Conservation (phyloP, 2,113 vertebrate genomes). For the Excalfactoria chinensis region DNA sequence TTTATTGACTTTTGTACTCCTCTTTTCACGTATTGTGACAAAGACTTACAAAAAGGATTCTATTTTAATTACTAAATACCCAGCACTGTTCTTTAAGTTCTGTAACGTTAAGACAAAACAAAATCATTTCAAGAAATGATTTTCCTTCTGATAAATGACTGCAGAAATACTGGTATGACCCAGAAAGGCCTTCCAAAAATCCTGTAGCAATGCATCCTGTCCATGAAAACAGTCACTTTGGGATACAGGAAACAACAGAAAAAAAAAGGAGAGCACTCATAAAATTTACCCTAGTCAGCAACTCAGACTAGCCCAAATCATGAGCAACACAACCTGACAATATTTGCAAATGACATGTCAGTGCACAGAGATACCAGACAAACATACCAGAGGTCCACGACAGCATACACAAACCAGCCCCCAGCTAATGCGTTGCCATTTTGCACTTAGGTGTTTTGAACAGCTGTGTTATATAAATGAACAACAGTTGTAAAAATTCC, state of each 20-base stretch:
- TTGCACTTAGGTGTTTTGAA: background rate
- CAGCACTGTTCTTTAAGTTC: background rate
- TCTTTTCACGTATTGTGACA: background rate
- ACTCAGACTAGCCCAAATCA: background rate
- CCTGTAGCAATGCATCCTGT: background rate
- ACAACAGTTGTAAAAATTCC: background rate
- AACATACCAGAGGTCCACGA: background rate
- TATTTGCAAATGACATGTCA: background rate
- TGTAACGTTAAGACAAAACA: background rate
- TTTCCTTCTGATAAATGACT: background rate
- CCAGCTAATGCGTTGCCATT: background rate
- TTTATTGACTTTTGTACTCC: background rate
- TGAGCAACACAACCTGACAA: background rate
- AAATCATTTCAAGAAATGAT: background rate
- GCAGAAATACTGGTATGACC: background rate
- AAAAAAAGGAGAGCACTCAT: accelerated
- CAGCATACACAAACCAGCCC: background rate
- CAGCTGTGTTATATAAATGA: background rate
- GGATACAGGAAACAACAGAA: background rate
- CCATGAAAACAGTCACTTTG: background rate
- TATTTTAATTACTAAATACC: background rate
- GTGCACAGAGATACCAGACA: accelerated
- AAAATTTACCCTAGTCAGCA: background rate
- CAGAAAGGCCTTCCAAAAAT: background rate
- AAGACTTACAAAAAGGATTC: background rate